phyloP scores from a whole-genome alignment of 2,888 invertebrate genomes.

The Buathra laborator region DNA sequence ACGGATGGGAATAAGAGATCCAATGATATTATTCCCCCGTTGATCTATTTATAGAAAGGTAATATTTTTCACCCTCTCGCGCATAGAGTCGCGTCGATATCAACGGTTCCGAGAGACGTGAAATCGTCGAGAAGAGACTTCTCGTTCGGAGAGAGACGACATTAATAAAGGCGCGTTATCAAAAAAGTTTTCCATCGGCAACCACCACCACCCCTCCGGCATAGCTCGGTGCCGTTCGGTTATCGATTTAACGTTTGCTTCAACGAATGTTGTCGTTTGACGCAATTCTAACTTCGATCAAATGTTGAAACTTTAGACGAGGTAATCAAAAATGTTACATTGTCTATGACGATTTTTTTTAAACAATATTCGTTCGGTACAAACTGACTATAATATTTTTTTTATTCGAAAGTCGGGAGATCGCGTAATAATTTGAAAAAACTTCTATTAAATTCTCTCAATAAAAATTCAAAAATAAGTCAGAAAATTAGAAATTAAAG shows the following conservation, averaged over 20 bases:
- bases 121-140: constrained; percentile 3
- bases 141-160: not conserved
- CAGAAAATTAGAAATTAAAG: no score
- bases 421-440: no score
- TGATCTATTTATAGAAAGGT: not conserved
- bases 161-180: constrained; percentile 18
- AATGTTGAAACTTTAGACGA: no score
- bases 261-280: not conserved
- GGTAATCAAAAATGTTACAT: no score
- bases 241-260: constrained; percentile 6
- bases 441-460: no score
- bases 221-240: not conserved
- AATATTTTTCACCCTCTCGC: not conserved
- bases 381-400: no score
- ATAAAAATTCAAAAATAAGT: no score
- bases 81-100: not conserved
- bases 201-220: not conserved
- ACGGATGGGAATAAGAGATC: not conserved
- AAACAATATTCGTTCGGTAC: no score
- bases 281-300: not conserved
- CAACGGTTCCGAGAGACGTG: not conserved
- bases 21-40: not conserved
- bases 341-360: no score
- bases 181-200: constrained; percentile 8
- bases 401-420: no score